Percentiles rank a stretch among this genome's conserved stretches.
phyloP scores from a whole-genome alignment of 1,140 invertebrate genomes.

The Globodera ellingtonae region DNA sequence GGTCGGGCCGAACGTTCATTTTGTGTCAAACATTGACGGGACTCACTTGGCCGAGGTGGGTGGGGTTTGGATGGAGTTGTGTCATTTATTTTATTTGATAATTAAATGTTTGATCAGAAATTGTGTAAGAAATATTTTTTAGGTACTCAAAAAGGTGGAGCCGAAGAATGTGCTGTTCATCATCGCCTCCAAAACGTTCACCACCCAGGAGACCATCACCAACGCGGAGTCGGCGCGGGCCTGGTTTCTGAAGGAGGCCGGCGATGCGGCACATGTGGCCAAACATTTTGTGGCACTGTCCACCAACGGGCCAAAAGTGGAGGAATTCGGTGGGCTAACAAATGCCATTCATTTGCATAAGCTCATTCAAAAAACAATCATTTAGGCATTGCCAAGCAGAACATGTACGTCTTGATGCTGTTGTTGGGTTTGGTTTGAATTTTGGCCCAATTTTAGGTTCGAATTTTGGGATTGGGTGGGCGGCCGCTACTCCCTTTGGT shows the following conservation, averaged over 20 bases:
- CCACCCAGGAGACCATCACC: constrained; percentile 98
- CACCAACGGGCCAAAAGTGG: constrained; percentile 76
- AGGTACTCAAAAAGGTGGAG: constrained; percentile 80
- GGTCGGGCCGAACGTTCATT: constrained; percentile 86
- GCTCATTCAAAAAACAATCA: constrained; percentile 69
- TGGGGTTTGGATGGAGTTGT: no score
- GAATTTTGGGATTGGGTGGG: constrained; percentile 99
- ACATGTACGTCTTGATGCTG: constrained; percentile 73
- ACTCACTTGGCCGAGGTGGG: constrained; percentile 87
- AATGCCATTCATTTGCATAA: constrained; percentile 74
- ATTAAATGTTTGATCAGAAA: not conserved
- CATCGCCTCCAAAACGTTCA: constrained; percentile 98
- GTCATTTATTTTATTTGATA: no score
- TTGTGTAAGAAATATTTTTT: constrained; percentile 24
- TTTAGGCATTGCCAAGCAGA: constrained; percentile 85
- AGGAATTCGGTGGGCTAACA: constrained; percentile 38
- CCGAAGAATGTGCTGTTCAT: constrained; percentile 95
- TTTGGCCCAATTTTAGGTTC: constrained; percentile 70
- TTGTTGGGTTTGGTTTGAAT: no score
- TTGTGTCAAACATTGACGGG: constrained; percentile 98
- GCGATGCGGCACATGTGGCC: constrained; percentile 81
- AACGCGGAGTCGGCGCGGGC: constrained; percentile 94
- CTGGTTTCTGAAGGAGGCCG: constrained; percentile 85
- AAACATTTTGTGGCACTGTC: constrained; percentile 98
- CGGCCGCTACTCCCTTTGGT: constrained; percentile 91